phyloP scores from a whole-genome alignment of 2,888 invertebrate genomes.

The Drosophila histrio region DNA sequence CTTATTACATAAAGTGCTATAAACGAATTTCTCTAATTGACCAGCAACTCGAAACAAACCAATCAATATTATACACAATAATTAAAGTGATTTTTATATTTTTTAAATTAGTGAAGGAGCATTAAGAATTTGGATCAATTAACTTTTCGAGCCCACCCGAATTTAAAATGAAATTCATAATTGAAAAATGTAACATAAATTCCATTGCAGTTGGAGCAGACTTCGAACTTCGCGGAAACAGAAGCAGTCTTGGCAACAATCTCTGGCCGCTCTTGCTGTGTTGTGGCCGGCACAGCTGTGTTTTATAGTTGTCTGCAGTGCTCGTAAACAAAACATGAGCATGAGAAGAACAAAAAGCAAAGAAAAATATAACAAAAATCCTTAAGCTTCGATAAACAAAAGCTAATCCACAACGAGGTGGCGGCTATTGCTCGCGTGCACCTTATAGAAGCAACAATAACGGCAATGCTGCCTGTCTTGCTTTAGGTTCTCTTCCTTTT shows the following conservation, averaged over 20 bases:
- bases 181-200: conserved; percentile 1
- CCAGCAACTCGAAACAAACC: too few relatives aligned
- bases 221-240: background rate
- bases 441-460: conserved; percentile 17
- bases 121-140: background rate
- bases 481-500: conserved; percentile 6
- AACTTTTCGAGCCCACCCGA: background rate
- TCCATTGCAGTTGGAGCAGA: background rate
- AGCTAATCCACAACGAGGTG: conserved; percentile 46
- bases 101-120: background rate
- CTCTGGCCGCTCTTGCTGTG: conserved; percentile 2
- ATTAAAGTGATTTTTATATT: background rate
- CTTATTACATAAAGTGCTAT: too few relatives aligned
- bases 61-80: too few relatives aligned
- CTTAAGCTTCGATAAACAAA: conserved; percentile 54
- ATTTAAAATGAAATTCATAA: conserved; percentile 3
- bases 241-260: conserved; percentile 25
- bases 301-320: conserved; percentile 57
- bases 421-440: conserved; percentile 24
- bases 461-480: conserved; percentile 19
- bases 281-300: conserved; percentile 33
- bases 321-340: conserved; percentile 47
- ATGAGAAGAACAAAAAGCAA: conserved; percentile 8
- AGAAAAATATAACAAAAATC: conserved; percentile 1
- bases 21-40: too few relatives aligned